Conservation (phyloP, 2,797 vertebrate genomes). For the Gypaetus barbatus region DNA sequence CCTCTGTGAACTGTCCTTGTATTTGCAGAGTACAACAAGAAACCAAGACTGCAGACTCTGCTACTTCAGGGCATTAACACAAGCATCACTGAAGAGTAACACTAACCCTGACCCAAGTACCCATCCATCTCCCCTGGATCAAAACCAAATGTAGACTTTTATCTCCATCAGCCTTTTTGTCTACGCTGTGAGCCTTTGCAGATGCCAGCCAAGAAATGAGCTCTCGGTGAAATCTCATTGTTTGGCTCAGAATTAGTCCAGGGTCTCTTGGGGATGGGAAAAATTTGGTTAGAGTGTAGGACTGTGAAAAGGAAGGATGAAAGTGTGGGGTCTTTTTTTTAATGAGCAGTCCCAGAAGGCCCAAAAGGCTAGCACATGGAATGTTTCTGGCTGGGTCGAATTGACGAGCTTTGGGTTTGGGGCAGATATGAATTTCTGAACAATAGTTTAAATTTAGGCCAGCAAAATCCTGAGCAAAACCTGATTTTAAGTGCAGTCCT, state of each 20-base stretch:
- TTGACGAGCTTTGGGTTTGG: neutral
- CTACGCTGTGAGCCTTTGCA: neutral
- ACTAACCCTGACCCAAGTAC: neutral
- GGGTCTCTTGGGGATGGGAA: neutral
- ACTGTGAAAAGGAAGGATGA: neutral
- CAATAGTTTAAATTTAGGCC: neutral
- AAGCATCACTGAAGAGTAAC: neutral
- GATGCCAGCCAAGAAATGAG: neutral
- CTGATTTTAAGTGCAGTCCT: neutral
- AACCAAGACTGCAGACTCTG: neutral
- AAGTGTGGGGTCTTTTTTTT: rapidly evolving
- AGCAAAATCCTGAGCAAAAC: neutral
- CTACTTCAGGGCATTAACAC: neutral
- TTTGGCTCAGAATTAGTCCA: neutral
- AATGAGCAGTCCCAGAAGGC: neutral
- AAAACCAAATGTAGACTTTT: neutral
- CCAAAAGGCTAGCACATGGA: neutral
- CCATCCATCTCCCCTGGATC: neutral
- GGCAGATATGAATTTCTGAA: neutral
- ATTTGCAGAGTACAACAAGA: neutral
- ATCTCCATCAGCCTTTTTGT: neutral
- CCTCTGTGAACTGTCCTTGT: neutral
- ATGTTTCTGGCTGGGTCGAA: neutral
- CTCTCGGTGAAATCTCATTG: neutral
- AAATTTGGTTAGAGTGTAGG: neutral